Evolutionary conservation across 2,113 vertebrate species (phyloP).

Genomic region (Marmota flaviventris): DNA sequence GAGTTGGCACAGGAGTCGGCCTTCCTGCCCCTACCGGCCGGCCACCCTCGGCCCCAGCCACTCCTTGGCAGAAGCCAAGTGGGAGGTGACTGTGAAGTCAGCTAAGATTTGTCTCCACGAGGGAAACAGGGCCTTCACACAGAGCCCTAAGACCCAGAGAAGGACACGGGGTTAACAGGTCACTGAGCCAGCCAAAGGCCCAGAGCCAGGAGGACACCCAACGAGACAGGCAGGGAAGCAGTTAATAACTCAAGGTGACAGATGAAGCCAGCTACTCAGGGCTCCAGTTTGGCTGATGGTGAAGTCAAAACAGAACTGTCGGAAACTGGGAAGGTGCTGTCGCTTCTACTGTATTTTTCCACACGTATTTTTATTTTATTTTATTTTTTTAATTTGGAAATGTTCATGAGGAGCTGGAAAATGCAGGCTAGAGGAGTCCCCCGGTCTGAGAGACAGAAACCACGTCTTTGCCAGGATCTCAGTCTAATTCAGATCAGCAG

Average conservation of each 20-base stretch:
- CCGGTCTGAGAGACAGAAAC: constrained; percentile 4
- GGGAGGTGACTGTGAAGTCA: background rate
- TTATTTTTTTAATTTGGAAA: constrained; percentile 75
- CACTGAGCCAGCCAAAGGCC: background rate
- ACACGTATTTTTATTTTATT: constrained; percentile 65
- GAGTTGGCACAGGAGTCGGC: background rate
- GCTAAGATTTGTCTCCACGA: constrained; percentile 23
- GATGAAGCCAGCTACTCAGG: constrained; percentile 62
- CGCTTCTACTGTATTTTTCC: constrained; percentile 82
- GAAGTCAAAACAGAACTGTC: constrained; percentile 75
- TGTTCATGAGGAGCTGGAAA: constrained; percentile 64
- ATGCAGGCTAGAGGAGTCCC: constrained; percentile 51
- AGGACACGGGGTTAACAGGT: constrained; percentile 28
- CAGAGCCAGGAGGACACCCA: constrained; percentile 66
- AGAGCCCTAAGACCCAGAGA: background rate
- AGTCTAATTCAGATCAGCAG: background rate
- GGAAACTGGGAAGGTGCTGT: constrained; percentile 75
- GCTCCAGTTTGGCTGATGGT: constrained; percentile 64
- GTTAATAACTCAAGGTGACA: constrained; percentile 76
- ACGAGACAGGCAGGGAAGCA: constrained; percentile 47
- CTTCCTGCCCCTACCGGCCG: background rate
- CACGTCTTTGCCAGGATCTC: background rate
- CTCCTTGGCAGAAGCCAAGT: constrained; percentile 6
- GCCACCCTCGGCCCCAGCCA: background rate
- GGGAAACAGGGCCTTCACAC: background rate